A percentile compares a stretch with the other conserved stretches of the same genome.
Conservation (phyloP, 1,140 invertebrate genomes). For the Drosophila triauraria region DNA sequence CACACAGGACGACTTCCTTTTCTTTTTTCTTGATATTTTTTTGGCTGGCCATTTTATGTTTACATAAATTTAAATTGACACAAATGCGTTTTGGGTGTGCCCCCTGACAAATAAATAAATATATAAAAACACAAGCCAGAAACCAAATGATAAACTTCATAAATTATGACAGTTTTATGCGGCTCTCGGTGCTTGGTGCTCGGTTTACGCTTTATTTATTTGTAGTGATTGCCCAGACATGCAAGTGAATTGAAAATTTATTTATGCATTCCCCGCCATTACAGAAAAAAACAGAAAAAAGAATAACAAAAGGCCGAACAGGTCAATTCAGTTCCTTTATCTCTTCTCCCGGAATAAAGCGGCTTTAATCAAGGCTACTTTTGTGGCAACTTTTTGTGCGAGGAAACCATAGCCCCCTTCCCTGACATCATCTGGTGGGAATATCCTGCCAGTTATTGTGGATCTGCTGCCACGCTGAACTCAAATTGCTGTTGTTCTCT, state of each 20-base stretch:
- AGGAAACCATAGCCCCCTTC: conserved; percentile 1
- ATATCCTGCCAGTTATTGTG: conserved; percentile 36
- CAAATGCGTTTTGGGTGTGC: conserved; percentile 61
- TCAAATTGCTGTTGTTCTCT: conserved; percentile 40
- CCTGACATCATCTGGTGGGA: conserved; percentile 1
- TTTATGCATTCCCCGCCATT: conserved; percentile 62
- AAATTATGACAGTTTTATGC: conserved; percentile 69
- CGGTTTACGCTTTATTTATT: conserved; percentile 55
- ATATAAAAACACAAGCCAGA: conserved; percentile 23
- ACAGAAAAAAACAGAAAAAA: neutral
- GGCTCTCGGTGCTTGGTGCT: conserved; percentile 17
- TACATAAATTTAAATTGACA: conserved; percentile 83
- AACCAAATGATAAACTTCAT: conserved; percentile 72
- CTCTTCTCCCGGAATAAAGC: conserved; percentile 5
- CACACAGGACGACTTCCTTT: conserved; percentile 30
- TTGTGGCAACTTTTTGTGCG: conserved; percentile 40
- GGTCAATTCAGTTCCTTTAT: neutral
- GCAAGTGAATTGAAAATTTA: conserved; percentile 64
- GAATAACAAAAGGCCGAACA: conserved; percentile 19
- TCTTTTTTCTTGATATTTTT: neutral
- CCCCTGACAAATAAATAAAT: conserved; percentile 22
- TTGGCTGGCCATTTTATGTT: conserved; percentile 69
- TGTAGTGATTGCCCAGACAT: conserved; percentile 48
- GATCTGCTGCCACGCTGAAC: conserved; percentile 19
- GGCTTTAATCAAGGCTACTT: conserved; percentile 59